phyloP scores from a whole-genome alignment of 64 coral and sea anemone species.

The Montipora cactus region DNA sequence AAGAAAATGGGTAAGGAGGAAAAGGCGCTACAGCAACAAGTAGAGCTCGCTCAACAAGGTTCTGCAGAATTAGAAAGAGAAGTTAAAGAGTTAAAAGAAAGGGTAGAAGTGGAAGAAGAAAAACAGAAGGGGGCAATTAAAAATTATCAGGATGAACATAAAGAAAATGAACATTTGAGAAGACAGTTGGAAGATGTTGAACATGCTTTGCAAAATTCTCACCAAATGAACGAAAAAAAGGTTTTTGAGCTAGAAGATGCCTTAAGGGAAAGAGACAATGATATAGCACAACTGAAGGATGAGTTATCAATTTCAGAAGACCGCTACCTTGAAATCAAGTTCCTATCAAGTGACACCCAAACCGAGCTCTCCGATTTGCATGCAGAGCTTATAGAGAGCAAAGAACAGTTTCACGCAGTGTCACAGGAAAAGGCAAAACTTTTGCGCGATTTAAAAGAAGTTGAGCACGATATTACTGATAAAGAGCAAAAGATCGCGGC shows the following conservation, averaged over 20 bases:
- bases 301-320: slow-evolving; percentile 55
- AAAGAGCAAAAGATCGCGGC: slow-evolving; percentile 1
- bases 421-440: slow-evolving; percentile 49
- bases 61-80: slow-evolving; percentile 61
- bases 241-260: slow-evolving; percentile 35
- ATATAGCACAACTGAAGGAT: slow-evolving; percentile 42
- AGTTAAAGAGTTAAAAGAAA: slow-evolving; percentile 28
- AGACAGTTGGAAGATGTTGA: slow-evolving; percentile 58
- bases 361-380: slow-evolving; percentile 45
- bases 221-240: slow-evolving; percentile 52
- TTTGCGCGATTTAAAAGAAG: not conserved
- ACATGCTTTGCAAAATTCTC: slow-evolving; percentile 28
- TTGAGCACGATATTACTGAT: not conserved
- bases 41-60: slow-evolving; percentile 12
- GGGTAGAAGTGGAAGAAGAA: slow-evolving; percentile 35
- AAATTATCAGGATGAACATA: slow-evolving; percentile 30
- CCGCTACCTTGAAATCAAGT: slow-evolving; percentile 44
- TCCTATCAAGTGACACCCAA: slow-evolving; percentile 26
- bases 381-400: slow-evolving; percentile 34
- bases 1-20: not conserved
- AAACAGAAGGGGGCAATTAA: slow-evolving; percentile 28
- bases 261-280: slow-evolving; percentile 42
- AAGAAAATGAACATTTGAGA: slow-evolving; percentile 64
- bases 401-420: slow-evolving; percentile 47
- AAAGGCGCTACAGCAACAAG: slow-evolving; percentile 3